These are phyloP conservation scores for Epinotia brunnichana DNA, from an alignment of 2,888 invertebrate species.

Conservation along the genomic window DNA sequence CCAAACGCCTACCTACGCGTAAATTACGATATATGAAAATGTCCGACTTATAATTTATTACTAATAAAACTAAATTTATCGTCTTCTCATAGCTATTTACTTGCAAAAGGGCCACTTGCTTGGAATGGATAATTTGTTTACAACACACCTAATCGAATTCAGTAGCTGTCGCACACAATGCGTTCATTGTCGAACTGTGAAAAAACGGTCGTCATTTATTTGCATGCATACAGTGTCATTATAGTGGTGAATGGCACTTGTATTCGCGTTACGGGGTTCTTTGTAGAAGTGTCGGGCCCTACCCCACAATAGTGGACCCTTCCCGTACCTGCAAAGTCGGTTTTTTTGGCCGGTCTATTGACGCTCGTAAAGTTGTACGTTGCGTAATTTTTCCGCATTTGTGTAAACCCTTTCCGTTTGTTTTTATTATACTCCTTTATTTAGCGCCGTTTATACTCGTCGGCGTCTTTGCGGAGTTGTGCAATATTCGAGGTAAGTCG, in stretches of 20 bases:
- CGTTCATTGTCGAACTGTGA: slow-evolving; percentile 60
- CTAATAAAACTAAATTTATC: slow-evolving; percentile 41
- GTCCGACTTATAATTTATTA: slow-evolving; percentile 29
- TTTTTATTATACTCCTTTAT: slow-evolving; percentile 78
- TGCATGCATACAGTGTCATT: slow-evolving; percentile 78
- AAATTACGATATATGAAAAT: slow-evolving; percentile 37
- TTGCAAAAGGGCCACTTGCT: slow-evolving; percentile 42
- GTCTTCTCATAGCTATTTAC: slow-evolving; percentile 34
- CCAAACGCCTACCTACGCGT: slow-evolving; percentile 25
- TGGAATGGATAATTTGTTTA: slow-evolving; percentile 63
- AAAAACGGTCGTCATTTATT: slow-evolving; percentile 67
- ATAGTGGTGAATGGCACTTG: slow-evolving; percentile 62
- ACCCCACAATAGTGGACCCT: slow-evolving; percentile 60
- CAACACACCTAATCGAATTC: slow-evolving; percentile 65
- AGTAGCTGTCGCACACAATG: slow-evolving; percentile 65
- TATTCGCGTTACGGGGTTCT: slow-evolving; percentile 60
- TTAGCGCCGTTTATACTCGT: slow-evolving; percentile 59
- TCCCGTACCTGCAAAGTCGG: slow-evolving; percentile 77
- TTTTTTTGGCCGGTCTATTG: slow-evolving; percentile 64
- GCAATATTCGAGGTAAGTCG: slow-evolving; percentile 70
- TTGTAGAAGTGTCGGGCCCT: slow-evolving; percentile 51
- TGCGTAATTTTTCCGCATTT: slow-evolving; percentile 82
- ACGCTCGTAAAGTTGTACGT: slow-evolving; percentile 72
- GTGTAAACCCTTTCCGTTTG: slow-evolving; percentile 82
- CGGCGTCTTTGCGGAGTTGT: slow-evolving; percentile 79